Evolutionary conservation across 1,140 invertebrate genomes (phyloP), one percentile per base, ranked within the genome.

Genomic region (Mya arenaria): DNA sequence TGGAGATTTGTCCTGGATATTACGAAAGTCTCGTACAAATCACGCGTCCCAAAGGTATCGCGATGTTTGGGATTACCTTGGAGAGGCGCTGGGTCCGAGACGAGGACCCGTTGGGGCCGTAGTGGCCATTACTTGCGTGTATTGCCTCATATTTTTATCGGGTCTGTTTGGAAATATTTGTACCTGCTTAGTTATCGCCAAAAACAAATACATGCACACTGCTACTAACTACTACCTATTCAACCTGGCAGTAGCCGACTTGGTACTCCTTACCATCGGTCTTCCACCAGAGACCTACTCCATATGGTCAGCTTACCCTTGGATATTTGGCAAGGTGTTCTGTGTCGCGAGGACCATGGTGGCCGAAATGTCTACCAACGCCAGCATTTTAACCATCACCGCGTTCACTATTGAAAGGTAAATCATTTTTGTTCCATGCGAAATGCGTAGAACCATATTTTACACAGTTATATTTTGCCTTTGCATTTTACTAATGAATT

Each of bases 171-270:
- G 91, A 10, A 92, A 92, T 81, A 82, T 91, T n/a, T 90, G 85
- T 69, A 92, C 90, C 10, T 92, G 90, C 66, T 78, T 91, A 48
- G 90, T 91, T 10, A 90, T 92, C 32, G 84, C 84, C 1, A 88
- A 86, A 71, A 92, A 91, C 65, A 91, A 90, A 65, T 87, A 86
- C 69, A 94, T 94, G 94, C 94, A 94, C 85, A 94, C 94, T 2
- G 92, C 93, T 5, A 95, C 95, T 37, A 99, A 99, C 91, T 98
- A 97, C 88, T 99, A 99, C 90, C 94, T 99, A 56, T 98, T 98
- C 91, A 97, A 96, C 90, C 94, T 99, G 87, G 97, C 98, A 5
- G 94, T 99, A 52, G 98, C 97, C 0, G 98, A 99, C 92, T 94
- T 99, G 30, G 92, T 99, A 10, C 93, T 99, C 4, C 94, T 99